A percentile compares a stretch with the other conserved stretches of the same genome.
Conservation (phyloP, 2,888 invertebrate genomes). For the Nemotelus pantherinus region DNA sequence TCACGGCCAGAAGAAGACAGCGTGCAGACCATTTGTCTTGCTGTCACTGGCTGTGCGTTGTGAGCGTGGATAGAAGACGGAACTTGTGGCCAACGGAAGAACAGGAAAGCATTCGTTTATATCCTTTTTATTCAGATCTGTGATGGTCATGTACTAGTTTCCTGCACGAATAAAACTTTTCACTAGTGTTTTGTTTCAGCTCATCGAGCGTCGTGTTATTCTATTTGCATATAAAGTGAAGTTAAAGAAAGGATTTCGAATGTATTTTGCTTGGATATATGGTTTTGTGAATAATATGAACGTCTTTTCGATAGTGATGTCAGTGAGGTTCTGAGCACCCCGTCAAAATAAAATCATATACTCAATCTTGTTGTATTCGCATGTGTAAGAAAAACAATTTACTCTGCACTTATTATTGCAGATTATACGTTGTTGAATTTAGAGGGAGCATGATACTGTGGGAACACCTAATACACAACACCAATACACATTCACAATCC, state of each 20-base stretch:
- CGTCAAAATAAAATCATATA: too few relatives aligned
- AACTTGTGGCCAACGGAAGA: neutral
- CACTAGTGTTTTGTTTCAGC: conserved; percentile 24
- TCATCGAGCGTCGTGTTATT: neutral
- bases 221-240: conserved; percentile 41
- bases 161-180: conserved; percentile 30
- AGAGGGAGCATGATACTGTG: too few relatives aligned
- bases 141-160: conserved; percentile 31
- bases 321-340: too few relatives aligned
- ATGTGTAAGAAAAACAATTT: too few relatives aligned
- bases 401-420: too few relatives aligned
- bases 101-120: conserved; percentile 9
- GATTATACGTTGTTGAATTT: too few relatives aligned
- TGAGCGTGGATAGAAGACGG: neutral
- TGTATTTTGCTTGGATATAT: conserved; percentile 9
- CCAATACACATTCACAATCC: too few relatives aligned
- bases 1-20: conserved; percentile 16
- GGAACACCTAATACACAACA: too few relatives aligned
- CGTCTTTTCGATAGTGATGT: too few relatives aligned
- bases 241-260: conserved; percentile 30
- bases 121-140: conserved; percentile 41
- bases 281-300: neutral
- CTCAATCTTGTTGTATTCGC: too few relatives aligned
- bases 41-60: conserved; percentile 29
- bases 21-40: conserved; percentile 19